Conservation (phyloP, 2,113 vertebrate species). For the Sclerurus mexicanus region DNA sequence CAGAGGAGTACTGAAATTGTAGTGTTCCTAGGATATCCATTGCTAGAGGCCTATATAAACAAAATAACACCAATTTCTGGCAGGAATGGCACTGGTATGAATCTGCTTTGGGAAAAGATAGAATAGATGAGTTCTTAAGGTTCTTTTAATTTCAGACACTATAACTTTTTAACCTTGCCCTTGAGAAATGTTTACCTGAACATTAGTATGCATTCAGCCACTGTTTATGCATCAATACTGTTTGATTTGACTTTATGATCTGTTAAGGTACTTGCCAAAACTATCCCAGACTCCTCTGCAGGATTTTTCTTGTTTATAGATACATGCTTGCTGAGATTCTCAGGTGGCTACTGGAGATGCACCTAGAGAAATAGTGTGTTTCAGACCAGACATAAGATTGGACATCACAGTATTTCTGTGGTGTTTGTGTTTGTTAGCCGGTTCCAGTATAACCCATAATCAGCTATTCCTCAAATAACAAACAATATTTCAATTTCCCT, state of each 20-base stretch:
- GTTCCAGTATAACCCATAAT: neutral
- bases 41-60: neutral
- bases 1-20: neutral
- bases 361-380: neutral
- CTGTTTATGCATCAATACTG: neutral
- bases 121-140: neutral
- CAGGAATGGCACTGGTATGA: neutral
- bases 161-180: neutral
- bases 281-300: neutral
- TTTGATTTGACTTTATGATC: neutral
- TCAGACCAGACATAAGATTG: neutral
- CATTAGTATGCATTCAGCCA: neutral
- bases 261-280: neutral
- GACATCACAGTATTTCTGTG: neutral
- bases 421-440: neutral
- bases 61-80: neutral
- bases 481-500: neutral
- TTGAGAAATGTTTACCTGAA: neutral
- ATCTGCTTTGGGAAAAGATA: neutral
- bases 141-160: neutral
- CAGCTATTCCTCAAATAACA: neutral
- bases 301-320: neutral
- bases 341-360: neutral
- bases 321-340: neutral
- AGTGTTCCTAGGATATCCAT: neutral